Conservation (phyloP, 92 coral and sea anemone genomes). For the Palythoa grandis region DNA sequence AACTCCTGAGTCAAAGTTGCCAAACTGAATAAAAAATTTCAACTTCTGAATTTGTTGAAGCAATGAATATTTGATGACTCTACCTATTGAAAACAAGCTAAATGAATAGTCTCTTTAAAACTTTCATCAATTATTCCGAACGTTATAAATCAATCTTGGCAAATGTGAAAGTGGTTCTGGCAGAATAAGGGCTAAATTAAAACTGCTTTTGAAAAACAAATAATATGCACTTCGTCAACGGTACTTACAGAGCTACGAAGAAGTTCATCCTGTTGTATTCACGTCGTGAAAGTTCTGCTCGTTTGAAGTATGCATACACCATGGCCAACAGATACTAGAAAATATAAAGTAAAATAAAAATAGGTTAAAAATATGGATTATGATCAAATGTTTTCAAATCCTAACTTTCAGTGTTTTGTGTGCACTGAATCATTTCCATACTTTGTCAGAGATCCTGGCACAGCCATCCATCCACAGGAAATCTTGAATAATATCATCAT, state of each 20-base stretch:
- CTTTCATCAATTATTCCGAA: too few relatives aligned
- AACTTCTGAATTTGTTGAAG: too few relatives aligned
- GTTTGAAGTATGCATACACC: constrained; percentile 96
- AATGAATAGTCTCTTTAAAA: too few relatives aligned
- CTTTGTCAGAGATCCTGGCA: constrained; percentile 95
- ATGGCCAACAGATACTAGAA: constrained; percentile 92
- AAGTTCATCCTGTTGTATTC: constrained; percentile 93
- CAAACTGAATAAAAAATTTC: too few relatives aligned
- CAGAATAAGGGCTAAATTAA: too few relatives aligned
- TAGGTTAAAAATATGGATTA: neutral
- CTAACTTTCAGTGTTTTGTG: neutral
- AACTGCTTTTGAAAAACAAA: too few relatives aligned
- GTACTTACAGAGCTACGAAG: constrained; percentile 97
- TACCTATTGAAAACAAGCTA: too few relatives aligned
- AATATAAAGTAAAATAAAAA: neutral
- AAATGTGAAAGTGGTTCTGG: too few relatives aligned
- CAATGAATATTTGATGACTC: too few relatives aligned
- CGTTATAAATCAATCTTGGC: too few relatives aligned
- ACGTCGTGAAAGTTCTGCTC: constrained; percentile 92
- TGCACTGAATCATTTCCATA: constrained; percentile 27
- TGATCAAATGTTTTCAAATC: neutral
- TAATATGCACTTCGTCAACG: neutral
- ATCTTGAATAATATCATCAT: constrained; percentile 96
- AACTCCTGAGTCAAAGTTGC: too few relatives aligned
- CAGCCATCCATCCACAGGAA: constrained; percentile 99